These are phyloP conservation scores for Trypoxylus dichotomus DNA, from an alignment of 1,140 invertebrate species.

Conservation along the genomic window DNA sequence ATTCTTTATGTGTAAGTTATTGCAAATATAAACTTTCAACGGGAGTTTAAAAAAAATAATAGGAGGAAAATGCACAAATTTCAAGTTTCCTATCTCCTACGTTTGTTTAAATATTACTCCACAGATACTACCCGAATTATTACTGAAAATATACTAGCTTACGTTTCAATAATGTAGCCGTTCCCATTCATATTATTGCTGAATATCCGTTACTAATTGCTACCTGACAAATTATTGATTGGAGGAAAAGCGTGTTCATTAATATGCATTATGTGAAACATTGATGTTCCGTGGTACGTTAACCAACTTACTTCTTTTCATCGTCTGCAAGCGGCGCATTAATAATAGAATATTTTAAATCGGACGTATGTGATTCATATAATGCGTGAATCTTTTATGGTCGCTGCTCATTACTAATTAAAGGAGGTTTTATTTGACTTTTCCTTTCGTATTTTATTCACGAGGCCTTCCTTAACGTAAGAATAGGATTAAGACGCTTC, in stretches of 20 bases:
- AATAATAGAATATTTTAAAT: conserved; percentile 11
- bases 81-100: neutral
- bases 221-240: conserved; percentile 22
- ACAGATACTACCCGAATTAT: neutral
- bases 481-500: conserved; percentile 1
- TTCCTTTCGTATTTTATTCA: neutral
- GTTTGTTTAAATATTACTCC: conserved; percentile 5
- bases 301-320: neutral
- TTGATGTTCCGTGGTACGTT: neutral
- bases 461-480: neutral
- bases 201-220: conserved; percentile 15
- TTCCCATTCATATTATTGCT: conserved; percentile 9
- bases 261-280: conserved; percentile 22
- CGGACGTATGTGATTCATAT: conserved; percentile 23
- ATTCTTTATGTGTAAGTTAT: no score
- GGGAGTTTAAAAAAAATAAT: no score
- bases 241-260: neutral
- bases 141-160: conserved; percentile 11
- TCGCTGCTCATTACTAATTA: neutral
- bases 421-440: conserved; percentile 16
- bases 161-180: conserved; percentile 7
- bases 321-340: neutral
- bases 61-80: no score
- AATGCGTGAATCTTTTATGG: conserved; percentile 9
- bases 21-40: no score